Evolutionary conservation across 2,797 vertebrate genomes (phyloP).

Genomic region (Esox lucius): DNA sequence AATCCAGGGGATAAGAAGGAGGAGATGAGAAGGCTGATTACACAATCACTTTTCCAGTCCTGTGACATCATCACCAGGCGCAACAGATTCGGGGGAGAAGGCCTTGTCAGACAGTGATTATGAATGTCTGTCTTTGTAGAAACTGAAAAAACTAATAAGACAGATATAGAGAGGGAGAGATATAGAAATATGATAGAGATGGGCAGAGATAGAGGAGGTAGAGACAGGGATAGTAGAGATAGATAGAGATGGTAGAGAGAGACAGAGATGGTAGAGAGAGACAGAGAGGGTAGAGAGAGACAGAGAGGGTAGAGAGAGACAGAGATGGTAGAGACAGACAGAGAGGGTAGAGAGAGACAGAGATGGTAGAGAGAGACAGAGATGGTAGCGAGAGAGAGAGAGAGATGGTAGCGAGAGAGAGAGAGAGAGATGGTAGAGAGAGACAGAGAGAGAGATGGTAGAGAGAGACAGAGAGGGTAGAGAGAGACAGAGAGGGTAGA

Average conservation of each 20-base stretch:
- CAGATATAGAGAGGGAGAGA: not conserved
- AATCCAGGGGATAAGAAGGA: slow-evolving; percentile 9
- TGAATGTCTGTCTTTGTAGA: slow-evolving; percentile 11
- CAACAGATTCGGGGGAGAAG: slow-evolving; percentile 36
- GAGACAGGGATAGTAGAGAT: slow-evolving; percentile 54
- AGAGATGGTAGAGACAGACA: not conserved
- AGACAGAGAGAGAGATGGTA: slow-evolving; percentile 28
- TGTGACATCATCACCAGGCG: slow-evolving; percentile 74
- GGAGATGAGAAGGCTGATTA: slow-evolving; percentile 64
- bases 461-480: slow-evolving; percentile 28
- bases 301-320: slow-evolving; percentile 14
- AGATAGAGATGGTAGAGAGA: not conserved
- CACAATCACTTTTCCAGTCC: slow-evolving; percentile 62
- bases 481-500: slow-evolving; percentile 15
- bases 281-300: slow-evolving; percentile 25
- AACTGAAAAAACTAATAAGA: too few species aligned
- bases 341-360: slow-evolving; percentile 35
- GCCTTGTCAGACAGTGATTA: slow-evolving; percentile 25
- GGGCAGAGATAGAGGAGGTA: slow-evolving; percentile 50
- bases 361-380: slow-evolving; percentile 4
- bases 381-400: not conserved
- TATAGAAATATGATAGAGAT: too few species aligned
- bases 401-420: slow-evolving; percentile 16
- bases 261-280: not conserved
- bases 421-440: not conserved